phyloP scores from a whole-genome alignment of 2,888 invertebrate species.

The Bellardia pandia region DNA sequence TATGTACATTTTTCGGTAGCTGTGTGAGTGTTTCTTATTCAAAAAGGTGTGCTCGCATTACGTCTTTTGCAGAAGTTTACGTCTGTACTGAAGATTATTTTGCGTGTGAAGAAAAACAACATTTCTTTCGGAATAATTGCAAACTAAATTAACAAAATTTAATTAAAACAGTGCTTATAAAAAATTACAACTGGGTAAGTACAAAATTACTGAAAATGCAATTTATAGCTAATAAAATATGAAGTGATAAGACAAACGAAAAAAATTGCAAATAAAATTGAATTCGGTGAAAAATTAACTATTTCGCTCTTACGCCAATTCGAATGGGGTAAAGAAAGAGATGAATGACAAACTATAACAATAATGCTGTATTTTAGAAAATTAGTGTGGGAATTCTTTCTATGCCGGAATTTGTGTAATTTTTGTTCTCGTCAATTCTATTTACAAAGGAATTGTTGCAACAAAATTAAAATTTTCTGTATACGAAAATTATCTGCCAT shows the following conservation, averaged over 20 bases:
- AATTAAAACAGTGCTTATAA: constrained; percentile 29
- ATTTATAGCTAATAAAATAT: background rate
- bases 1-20: constrained; percentile 2
- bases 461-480: background rate
- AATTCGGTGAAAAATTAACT: constrained; percentile 25
- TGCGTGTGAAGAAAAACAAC: constrained; percentile 57
- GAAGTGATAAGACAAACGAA: constrained; percentile 5
- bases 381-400: constrained; percentile 56
- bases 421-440: background rate
- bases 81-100: constrained; percentile 58
- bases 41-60: constrained; percentile 69
- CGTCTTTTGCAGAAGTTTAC: constrained; percentile 62
- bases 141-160: constrained; percentile 21
- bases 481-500: background rate
- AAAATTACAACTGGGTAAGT: constrained; percentile 64
- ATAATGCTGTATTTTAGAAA: constrained; percentile 42
- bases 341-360: constrained; percentile 36
- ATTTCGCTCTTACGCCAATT: constrained; percentile 41
- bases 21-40: constrained; percentile 42
- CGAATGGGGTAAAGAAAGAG: constrained; percentile 46
- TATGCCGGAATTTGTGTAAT: constrained; percentile 61
- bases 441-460: background rate
- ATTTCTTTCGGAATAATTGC: constrained; percentile 33
- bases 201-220: constrained; percentile 10
- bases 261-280: constrained; percentile 51